These are phyloP conservation scores for Eristalis arbustorum DNA, from an alignment of 2,888 invertebrate genomes.

Conservation along the genomic window DNA sequence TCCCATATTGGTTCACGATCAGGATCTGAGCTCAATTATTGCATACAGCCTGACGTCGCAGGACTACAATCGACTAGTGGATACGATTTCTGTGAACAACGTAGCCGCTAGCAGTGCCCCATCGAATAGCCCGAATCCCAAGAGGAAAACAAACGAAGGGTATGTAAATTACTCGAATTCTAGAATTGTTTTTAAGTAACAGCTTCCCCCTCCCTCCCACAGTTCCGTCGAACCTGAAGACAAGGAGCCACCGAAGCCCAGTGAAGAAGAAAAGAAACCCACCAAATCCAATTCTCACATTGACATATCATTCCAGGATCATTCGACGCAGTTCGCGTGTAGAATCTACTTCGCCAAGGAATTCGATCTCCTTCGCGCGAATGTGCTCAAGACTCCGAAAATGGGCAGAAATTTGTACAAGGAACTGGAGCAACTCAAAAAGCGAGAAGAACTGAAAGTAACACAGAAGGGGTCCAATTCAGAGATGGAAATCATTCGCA, in stretches of 20 bases:
- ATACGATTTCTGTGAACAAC: constrained; percentile 76
- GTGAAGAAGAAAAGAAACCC: constrained; percentile 73
- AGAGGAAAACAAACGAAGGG: constrained; percentile 77
- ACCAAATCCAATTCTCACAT: constrained; percentile 79
- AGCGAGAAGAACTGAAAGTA: constrained; percentile 77
- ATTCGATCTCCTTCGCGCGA: constrained; percentile 89
- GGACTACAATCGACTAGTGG: constrained; percentile 86
- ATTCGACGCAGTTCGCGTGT: constrained; percentile 91
- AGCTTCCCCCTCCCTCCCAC: neutral
- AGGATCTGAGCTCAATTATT: constrained; percentile 91
- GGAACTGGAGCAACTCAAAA: constrained; percentile 76
- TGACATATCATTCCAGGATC: constrained; percentile 84
- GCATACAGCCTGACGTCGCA: constrained; percentile 89
- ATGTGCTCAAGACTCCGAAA: constrained; percentile 75
- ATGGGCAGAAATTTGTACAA: constrained; percentile 76
- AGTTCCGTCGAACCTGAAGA: constrained; percentile 74
- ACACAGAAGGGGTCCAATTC: constrained; percentile 75
- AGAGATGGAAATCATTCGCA: constrained; percentile 77
- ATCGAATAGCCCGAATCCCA: constrained; percentile 76
- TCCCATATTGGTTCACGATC: constrained; percentile 89
- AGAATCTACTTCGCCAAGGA: constrained; percentile 94
- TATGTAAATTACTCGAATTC: constrained; percentile 46
- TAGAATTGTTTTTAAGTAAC: neutral
- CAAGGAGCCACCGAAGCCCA: constrained; percentile 43
- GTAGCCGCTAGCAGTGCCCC: constrained; percentile 28